phyloP scores from a whole-genome alignment of 2,113 vertebrate species.

The Lophius piscatorius region DNA sequence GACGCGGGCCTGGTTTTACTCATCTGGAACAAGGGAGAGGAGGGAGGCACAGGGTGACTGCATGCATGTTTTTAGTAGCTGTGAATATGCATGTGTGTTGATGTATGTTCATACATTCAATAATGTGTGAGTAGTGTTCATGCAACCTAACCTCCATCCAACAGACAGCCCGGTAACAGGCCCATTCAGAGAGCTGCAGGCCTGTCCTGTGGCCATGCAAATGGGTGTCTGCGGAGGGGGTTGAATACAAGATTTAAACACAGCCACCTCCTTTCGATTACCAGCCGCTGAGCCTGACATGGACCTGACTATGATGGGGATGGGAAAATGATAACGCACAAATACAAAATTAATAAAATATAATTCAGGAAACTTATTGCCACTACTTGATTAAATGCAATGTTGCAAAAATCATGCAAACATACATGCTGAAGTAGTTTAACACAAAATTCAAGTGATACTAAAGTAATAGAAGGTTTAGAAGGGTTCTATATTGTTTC shows the following conservation, averaged over 20 bases:
- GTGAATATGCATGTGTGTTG: conserved; percentile 37
- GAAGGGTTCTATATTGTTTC: too few relatives aligned
- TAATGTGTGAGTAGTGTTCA: conserved; percentile 38
- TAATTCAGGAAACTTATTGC: not conserved
- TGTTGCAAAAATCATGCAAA: too few relatives aligned
- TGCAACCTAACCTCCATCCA: conserved; percentile 52
- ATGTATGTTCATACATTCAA: not conserved
- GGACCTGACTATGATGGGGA: conserved; percentile 69
- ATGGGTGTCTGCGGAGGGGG: conserved; percentile 56
- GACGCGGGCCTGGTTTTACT: conserved; percentile 81
- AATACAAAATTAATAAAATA: not conserved
- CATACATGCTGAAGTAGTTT: too few relatives aligned
- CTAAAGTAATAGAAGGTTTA: too few relatives aligned
- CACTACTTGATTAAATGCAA: too few relatives aligned
- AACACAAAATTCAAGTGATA: too few relatives aligned
- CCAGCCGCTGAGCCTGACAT: conserved; percentile 73
- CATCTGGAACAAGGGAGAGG: conserved; percentile 76
- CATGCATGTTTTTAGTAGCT: not conserved
- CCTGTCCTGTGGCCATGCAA: conserved; percentile 76
- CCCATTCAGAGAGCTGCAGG: conserved; percentile 46
- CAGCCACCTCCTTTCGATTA: conserved; percentile 71
- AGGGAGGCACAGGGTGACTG: conserved; percentile 51
- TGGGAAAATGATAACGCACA: conserved; percentile 58
- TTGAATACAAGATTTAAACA: conserved; percentile 77
- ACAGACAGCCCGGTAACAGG: conserved; percentile 5